These are phyloP conservation scores for Chymomyza procnemis DNA, from an alignment of 2,888 invertebrate species.

Conservation along the genomic window DNA sequence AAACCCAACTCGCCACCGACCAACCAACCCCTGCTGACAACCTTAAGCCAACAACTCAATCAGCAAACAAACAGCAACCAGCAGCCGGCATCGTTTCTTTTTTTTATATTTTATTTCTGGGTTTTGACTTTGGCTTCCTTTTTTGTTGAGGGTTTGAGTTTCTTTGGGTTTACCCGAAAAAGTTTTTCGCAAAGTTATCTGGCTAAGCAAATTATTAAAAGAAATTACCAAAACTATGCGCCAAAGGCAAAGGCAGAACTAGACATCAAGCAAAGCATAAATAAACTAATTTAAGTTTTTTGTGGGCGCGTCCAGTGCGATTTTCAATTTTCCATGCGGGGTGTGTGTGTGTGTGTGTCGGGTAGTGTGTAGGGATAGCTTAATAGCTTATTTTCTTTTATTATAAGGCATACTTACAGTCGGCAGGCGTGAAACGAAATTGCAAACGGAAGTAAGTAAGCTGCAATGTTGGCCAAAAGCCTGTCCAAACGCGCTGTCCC, in stretches of 20 bases:
- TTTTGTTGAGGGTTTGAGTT: neutral
- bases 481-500: no score
- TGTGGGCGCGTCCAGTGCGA: conserved; percentile 1
- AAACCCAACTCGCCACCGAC: neutral
- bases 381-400: conserved; percentile 9
- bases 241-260: neutral
- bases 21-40: conserved; percentile 41
- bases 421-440: neutral
- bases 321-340: neutral
- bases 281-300: conserved; percentile 69
- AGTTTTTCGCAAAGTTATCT: conserved; percentile 45
- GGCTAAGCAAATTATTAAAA: conserved; percentile 51
- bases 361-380: neutral
- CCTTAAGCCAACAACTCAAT: conserved; percentile 63
- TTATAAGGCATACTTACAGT: conserved; percentile 8
- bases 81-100: neutral
- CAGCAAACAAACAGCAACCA: conserved; percentile 36
- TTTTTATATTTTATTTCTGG: neutral
- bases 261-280: conserved; percentile 64
- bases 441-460: conserved; percentile 6
- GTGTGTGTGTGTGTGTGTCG: neutral
- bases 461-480: conserved; percentile 3
- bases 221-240: conserved; percentile 45
- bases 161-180: conserved; percentile 5
- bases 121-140: neutral